Evolutionary conservation across 2,888 invertebrate genomes (phyloP).

Genomic region (Drosophila lacicola): DNA sequence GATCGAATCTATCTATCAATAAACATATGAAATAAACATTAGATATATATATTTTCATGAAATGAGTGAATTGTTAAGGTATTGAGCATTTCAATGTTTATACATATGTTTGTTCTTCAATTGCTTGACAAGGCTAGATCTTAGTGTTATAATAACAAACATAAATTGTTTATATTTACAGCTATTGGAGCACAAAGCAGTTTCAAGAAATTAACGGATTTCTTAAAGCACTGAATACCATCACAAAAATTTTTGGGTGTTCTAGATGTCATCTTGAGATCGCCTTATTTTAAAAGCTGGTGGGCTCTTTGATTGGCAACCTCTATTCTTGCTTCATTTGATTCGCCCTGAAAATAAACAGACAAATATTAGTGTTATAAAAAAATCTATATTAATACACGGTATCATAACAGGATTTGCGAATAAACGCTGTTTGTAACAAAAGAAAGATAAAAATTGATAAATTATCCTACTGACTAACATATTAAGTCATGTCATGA

Average conservation of each 20-base stretch:
- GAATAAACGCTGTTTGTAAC: too few species aligned
- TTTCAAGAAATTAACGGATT: slow-evolving; percentile 48
- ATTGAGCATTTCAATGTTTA: slow-evolving; percentile 24
- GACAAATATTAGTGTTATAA: background rate
- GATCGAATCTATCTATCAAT: background rate
- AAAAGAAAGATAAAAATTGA: too few species aligned
- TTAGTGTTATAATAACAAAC: background rate
- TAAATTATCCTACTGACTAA: too few species aligned
- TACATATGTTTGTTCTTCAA: background rate
- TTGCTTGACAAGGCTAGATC: slow-evolving; percentile 5
- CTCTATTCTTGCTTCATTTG: slow-evolving; percentile 98
- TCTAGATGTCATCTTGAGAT: slow-evolving; percentile 30
- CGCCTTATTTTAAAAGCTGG: slow-evolving; percentile 94
- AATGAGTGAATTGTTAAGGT: slow-evolving; percentile 3
- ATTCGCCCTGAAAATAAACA: slow-evolving; percentile 88
- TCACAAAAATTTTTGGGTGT: slow-evolving; percentile 37
- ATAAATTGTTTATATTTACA: slow-evolving; percentile 34
- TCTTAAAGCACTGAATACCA: slow-evolving; percentile 36
- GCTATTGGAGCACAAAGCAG: slow-evolving; percentile 63
- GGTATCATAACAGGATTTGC: too few species aligned
- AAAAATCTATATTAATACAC: background rate
- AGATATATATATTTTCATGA: background rate
- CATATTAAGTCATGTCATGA: too few species aligned
- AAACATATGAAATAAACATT: background rate
- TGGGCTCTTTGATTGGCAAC: slow-evolving; percentile 98